Evolutionary conservation across 2,113 vertebrate species (phyloP).

Genomic region (Carlito syrichta): DNA sequence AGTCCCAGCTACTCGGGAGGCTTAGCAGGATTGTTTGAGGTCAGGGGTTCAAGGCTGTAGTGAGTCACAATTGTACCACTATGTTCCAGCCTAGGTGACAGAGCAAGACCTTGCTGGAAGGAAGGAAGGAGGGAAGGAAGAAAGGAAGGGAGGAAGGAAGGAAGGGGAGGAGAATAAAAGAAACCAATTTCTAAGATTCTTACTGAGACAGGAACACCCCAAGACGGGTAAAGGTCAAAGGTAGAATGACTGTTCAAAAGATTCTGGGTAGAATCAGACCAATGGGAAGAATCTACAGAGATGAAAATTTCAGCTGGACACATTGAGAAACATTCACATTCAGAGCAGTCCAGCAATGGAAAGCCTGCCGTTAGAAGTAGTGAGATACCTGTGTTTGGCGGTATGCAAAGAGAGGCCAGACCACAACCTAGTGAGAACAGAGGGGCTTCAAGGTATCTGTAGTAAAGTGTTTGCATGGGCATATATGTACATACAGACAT

Average conservation of each 20-base stretch:
- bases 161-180: too few relatives aligned
- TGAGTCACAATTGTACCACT: too few relatives aligned
- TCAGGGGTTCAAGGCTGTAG: too few relatives aligned
- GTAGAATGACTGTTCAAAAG: background rate
- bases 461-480: background rate
- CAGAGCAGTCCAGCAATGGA: background rate
- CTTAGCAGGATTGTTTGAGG: too few relatives aligned
- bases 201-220: background rate
- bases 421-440: background rate
- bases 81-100: too few relatives aligned
- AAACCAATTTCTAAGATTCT: background rate
- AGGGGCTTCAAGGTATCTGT: background rate
- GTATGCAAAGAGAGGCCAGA: background rate
- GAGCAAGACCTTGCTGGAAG: too few relatives aligned
- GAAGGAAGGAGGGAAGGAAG: too few relatives aligned
- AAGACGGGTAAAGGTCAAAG: background rate
- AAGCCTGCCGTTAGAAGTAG: background rate
- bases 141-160: too few relatives aligned
- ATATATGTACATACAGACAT: background rate
- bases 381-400: background rate
- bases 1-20: too few relatives aligned
- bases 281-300: background rate
- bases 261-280: background rate
- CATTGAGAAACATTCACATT: background rate
- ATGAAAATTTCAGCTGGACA: background rate